Conservation (phyloP, 1,140 invertebrate genomes). For the Oreohelix idahoensis region DNA sequence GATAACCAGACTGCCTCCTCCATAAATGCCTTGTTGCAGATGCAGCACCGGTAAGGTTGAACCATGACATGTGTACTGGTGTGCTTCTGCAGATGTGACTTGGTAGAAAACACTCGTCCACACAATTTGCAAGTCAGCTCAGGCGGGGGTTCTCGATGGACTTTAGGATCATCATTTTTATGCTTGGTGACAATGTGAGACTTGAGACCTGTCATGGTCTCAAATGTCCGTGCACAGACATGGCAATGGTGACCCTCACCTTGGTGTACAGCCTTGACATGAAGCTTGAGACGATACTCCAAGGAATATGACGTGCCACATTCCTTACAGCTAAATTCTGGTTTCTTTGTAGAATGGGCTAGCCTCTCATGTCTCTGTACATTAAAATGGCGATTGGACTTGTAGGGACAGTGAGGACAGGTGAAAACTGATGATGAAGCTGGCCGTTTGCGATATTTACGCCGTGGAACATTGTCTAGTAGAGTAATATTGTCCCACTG, state of each 20-base stretch:
- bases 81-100: conserved; percentile 37
- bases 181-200: conserved; percentile 40
- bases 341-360: conserved; percentile 38
- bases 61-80: conserved; percentile 38
- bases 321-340: conserved; percentile 40
- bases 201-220: conserved; percentile 41
- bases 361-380: conserved; percentile 38
- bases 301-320: conserved; percentile 40
- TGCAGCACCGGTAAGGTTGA: conserved; percentile 35
- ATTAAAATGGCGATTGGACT: conserved; percentile 39
- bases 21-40: conserved; percentile 39
- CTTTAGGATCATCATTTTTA: conserved; percentile 37
- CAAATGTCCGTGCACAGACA: conserved; percentile 34
- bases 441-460: conserved; percentile 33
- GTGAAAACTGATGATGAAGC: conserved; percentile 34
- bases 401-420: conserved; percentile 37
- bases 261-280: conserved; percentile 39
- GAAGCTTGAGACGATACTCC: conserved; percentile 39
- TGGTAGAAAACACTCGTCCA: conserved; percentile 35
- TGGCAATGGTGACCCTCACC: conserved; percentile 40
- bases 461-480: conserved; percentile 16
- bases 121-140: conserved; percentile 38
- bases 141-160: conserved; percentile 15
- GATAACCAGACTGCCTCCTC: conserved; percentile 33
- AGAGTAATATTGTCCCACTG: not conserved